Conservation (phyloP, 2,888 invertebrate species). For the Lutraria lutraria region DNA sequence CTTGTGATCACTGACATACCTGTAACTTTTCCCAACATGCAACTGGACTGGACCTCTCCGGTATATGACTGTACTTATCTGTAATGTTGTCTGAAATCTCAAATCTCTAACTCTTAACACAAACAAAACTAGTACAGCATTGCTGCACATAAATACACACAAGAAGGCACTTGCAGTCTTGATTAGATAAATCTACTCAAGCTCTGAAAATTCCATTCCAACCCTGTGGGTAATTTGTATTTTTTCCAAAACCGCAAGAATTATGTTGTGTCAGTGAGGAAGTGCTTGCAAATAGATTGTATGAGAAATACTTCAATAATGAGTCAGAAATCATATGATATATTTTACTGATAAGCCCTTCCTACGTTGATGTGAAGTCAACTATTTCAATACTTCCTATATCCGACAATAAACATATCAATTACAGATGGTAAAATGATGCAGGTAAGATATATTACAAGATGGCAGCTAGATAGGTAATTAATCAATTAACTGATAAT, state of each 20-base stretch:
- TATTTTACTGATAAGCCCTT: neutral
- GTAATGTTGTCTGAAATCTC: too few relatives aligned
- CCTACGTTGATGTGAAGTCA: neutral
- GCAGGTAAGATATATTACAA: neutral
- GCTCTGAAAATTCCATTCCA: too few relatives aligned
- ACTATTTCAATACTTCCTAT: neutral
- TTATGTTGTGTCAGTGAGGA: neutral
- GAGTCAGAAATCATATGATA: neutral
- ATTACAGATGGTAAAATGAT: neutral
- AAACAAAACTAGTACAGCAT: too few relatives aligned
- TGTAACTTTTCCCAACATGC: too few relatives aligned
- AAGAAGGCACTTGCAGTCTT: too few relatives aligned
- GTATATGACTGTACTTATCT: too few relatives aligned
- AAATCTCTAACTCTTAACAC: too few relatives aligned
- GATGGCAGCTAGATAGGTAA: neutral
- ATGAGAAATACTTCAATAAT: neutral
- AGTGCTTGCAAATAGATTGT: neutral
- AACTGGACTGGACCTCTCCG: too few relatives aligned
- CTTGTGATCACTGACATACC: too few relatives aligned
- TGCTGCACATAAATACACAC: too few relatives aligned
- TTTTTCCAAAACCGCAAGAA: neutral
- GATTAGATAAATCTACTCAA: too few relatives aligned
- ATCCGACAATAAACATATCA: neutral
- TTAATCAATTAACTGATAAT: neutral
- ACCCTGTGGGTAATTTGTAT: neutral